A percentile compares a stretch with the other conserved stretches of the same genome.
Conservation (phyloP, 2,888 invertebrate genomes). For the Drosophila pseudotalamancana region DNA sequence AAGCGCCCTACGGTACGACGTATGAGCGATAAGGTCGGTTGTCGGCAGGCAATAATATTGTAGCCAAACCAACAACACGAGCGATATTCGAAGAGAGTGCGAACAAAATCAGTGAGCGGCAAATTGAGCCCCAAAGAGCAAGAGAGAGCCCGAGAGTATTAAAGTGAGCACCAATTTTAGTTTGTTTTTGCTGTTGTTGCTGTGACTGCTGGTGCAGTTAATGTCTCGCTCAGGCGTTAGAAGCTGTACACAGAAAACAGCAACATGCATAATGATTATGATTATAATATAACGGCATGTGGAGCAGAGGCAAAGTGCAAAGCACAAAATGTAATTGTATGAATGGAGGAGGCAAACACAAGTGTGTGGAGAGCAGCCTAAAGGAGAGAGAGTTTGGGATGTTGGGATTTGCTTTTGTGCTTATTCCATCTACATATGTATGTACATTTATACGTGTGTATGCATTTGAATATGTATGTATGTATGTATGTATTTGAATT, state of each 20-base stretch:
- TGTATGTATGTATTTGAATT: constrained; percentile 21
- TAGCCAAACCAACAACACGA: constrained; percentile 23
- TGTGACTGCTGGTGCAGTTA: constrained; percentile 11
- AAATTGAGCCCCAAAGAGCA: no score
- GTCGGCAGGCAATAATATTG: constrained; percentile 26
- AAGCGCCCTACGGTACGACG: constrained; percentile 17
- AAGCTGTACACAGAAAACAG: constrained; percentile 55
- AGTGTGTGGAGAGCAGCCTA: constrained; percentile 24
- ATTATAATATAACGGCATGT: constrained; percentile 71
- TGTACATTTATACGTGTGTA: not conserved
- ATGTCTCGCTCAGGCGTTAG: constrained; percentile 43
- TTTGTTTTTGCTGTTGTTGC: constrained; percentile 24
- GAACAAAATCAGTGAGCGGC: constrained; percentile 15
- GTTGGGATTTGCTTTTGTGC: constrained; percentile 55
- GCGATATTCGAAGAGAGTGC: constrained; percentile 21
- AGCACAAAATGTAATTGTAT: constrained; percentile 60
- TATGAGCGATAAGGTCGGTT: constrained; percentile 69
- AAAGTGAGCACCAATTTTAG: constrained; percentile 35
- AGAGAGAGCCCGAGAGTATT: not conserved
- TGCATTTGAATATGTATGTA: not conserved
- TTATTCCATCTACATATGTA: constrained; percentile 25
- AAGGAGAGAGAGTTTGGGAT: constrained; percentile 41
- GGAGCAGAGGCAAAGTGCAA: constrained; percentile 62
- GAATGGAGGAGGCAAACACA: constrained; percentile 38
- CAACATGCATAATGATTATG: constrained; percentile 64